A percentile compares a stretch with the other conserved stretches of the same genome.
phyloP scores from a whole-genome alignment of 2,113 vertebrate genomes.

The Equus quagga region DNA sequence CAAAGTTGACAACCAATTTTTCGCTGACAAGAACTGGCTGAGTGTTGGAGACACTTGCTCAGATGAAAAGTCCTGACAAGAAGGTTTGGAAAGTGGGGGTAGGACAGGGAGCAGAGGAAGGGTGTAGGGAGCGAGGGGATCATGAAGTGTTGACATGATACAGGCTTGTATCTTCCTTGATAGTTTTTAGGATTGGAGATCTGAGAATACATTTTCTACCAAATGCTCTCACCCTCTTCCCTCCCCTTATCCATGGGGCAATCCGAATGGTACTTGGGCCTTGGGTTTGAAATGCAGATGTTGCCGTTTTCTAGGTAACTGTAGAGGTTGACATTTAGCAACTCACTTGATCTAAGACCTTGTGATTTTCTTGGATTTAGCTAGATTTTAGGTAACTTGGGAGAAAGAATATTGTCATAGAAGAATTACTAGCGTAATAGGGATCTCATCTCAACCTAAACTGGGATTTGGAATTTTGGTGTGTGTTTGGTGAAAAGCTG shows the following conservation, averaged over 20 bases:
- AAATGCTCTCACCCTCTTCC: not conserved
- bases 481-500: not conserved
- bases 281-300: not conserved
- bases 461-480: not conserved
- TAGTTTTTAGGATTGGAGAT: not conserved
- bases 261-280: not conserved
- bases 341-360: not conserved
- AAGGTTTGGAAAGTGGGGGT: too few species aligned
- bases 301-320: not conserved
- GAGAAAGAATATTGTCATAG: not conserved
- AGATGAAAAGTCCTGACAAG: not conserved
- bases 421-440: not conserved
- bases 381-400: not conserved
- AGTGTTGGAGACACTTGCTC: not conserved
- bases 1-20: not conserved
- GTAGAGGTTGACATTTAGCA: not conserved
- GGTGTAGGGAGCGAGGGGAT: not conserved
- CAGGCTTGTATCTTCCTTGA: not conserved
- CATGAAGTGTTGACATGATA: not conserved
- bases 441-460: not conserved
- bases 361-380: not conserved
- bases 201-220: not conserved
- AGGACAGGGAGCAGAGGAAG: not conserved
- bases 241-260: not conserved
- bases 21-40: not conserved